Percentiles rank a stretch among this genome's conserved stretches.
These are phyloP conservation scores for Phthorimaea operculella DNA, from an alignment of 1,140 invertebrate genomes.

Conservation along the genomic window DNA sequence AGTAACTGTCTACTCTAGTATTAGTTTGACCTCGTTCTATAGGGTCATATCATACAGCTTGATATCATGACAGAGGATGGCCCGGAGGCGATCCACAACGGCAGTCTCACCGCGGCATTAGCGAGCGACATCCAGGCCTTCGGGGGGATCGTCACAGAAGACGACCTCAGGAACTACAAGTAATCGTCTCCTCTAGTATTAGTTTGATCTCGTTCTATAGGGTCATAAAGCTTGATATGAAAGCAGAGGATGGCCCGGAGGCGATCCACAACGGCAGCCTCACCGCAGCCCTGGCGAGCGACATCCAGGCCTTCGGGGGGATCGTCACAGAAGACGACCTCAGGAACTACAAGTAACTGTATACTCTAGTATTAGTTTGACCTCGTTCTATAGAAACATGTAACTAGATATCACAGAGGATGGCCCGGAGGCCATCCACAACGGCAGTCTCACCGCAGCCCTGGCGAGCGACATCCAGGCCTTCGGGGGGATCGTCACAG, in stretches of 20 bases:
- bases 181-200: too few relatives aligned
- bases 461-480: slow-evolving; percentile 78
- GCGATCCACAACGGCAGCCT: slow-evolving; percentile 76
- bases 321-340: slow-evolving; percentile 85
- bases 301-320: slow-evolving; percentile 77
- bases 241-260: slow-evolving; percentile 74
- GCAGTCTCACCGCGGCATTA: slow-evolving; percentile 72
- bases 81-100: slow-evolving; percentile 73
- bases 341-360: slow-evolving; percentile 72
- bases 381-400: too few relatives aligned
- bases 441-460: slow-evolving; percentile 72
- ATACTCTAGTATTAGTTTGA: too few relatives aligned
- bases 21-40: too few relatives aligned
- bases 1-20: too few relatives aligned
- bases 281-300: slow-evolving; percentile 72
- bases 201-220: too few relatives aligned
- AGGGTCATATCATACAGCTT: too few relatives aligned
- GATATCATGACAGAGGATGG: slow-evolving; percentile 76
- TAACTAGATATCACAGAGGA: too few relatives aligned
- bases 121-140: slow-evolving; percentile 75
- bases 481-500: slow-evolving; percentile 81
- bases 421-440: slow-evolving; percentile 72
- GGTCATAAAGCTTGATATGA: slow-evolving; percentile 74
- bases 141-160: slow-evolving; percentile 80
- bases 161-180: slow-evolving; percentile 79